Evolutionary conservation across 2,888 invertebrate species (phyloP), one percentile per base, ranked within the genome.

Genomic region (Heteromurus nitidus): DNA sequence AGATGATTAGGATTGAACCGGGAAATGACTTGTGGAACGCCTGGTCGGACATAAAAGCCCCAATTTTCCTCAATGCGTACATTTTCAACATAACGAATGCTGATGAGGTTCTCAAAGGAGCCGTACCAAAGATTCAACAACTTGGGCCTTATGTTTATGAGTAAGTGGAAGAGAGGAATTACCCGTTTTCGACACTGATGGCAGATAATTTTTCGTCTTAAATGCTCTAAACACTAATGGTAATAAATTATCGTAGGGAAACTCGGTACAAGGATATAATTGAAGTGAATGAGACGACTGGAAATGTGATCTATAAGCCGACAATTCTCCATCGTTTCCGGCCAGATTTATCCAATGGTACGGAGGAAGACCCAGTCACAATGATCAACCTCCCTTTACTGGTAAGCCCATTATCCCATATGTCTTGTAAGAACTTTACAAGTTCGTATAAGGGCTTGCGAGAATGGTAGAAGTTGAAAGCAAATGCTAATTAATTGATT

Each of bases 61-160:
- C 77, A 1, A 80, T 85, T 30, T 65, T 72, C 36, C 58, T 85
- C 3, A 79, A 72, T 11, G 79, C 72, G 13, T 80, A 82, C 26
- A 31, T 83, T 20, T 85, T 82, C 60, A 83, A 82, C 53, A 60
- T 84, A n/a, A 84, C 84, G 1, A 84, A 84, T 72, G 73, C 80
- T n/a, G 72, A 82, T 1, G 75, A 83, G 28, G 76, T 84, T 18
- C 42, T 74, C 3, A 50, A 22, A 18, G 84, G 84, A 36, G 76
- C 72, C 50, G 60, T 16, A 2, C 84, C 84, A 3, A 74, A 73
- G 30, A 28, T 84, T 2, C 42, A 82, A 28, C 75, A 84, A 65
- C 30, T 83, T 7, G 84, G 84, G 9, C 84, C 84, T n/a, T 84
- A 83, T 47, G 82, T 81, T 31, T 84, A 84, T 50, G 74, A 81